Conservation (phyloP, 2,797 vertebrate genomes). For the Alfaro cultratus region DNA sequence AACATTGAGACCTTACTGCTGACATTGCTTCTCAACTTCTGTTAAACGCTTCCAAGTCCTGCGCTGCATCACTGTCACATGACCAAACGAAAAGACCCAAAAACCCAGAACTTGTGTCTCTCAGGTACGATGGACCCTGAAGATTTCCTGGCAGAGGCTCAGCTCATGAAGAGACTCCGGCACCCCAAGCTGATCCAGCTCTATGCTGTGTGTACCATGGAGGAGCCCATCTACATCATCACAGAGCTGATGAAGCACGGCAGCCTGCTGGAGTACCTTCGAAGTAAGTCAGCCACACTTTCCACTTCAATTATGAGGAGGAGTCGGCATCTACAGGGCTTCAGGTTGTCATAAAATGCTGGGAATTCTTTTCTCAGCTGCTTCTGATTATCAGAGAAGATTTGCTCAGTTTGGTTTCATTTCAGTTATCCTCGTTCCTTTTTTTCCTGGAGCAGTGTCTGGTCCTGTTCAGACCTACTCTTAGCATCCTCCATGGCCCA, state of each 20-base stretch:
- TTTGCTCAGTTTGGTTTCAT: not conserved
- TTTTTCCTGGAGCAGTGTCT: not conserved
- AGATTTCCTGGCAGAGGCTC: conserved; percentile 94
- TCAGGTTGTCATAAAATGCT: not conserved
- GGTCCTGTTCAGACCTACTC: not conserved
- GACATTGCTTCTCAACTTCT: not conserved
- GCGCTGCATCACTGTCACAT: no score
- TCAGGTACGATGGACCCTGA: conserved; percentile 90
- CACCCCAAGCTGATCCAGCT: conserved; percentile 96
- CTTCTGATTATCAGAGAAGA: not conserved
- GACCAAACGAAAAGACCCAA: no score
- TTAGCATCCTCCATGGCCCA: not conserved
- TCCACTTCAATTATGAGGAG: not conserved
- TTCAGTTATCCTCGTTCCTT: not conserved
- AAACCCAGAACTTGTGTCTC: not conserved
- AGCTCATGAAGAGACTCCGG: conserved; percentile 93
- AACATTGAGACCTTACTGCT: not conserved
- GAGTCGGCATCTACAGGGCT: not conserved
- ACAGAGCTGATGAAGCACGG: conserved; percentile 96
- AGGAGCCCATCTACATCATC: conserved; percentile 97
- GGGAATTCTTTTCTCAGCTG: not conserved
- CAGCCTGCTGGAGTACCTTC: conserved; percentile 92
- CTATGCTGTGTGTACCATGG: conserved; percentile 93
- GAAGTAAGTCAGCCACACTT: conserved; percentile 82
- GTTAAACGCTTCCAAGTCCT: no score